Evolutionary conservation across 2,113 vertebrate species (phyloP).

Genomic region (Varanus salvator): DNA sequence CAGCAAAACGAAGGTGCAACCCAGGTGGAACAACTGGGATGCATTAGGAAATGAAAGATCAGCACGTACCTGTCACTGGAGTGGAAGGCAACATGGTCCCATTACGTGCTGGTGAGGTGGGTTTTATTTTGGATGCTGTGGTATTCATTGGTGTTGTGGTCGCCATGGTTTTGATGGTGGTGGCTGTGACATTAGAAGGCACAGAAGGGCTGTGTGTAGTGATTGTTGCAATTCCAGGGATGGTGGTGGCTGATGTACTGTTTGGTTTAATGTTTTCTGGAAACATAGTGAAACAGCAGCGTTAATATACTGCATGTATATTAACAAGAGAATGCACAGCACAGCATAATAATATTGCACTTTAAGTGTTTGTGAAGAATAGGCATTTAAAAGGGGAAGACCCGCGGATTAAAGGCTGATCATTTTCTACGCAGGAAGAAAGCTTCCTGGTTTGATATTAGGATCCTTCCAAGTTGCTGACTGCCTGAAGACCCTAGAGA

Average conservation of each 20-base stretch:
- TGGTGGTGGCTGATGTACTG: neutral
- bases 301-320: neutral
- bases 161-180: neutral
- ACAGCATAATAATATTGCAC: neutral
- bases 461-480: too few relatives aligned
- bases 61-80: conserved; percentile 61
- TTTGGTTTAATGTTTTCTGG: neutral
- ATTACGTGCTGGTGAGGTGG: neutral
- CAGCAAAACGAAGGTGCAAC: neutral
- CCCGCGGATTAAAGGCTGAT: too few relatives aligned
- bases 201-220: neutral
- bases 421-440: too few relatives aligned
- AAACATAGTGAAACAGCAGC: conserved; percentile 28
- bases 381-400: too few relatives aligned
- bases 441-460: too few relatives aligned
- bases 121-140: conserved; percentile 6
- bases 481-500: too few relatives aligned
- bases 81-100: conserved; percentile 7
- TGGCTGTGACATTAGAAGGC: neutral
- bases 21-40: too few relatives aligned
- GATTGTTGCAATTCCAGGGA: neutral
- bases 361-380: too few relatives aligned
- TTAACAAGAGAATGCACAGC: neutral
- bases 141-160: neutral
- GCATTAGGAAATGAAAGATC: neutral